Evolutionary conservation across 2,113 vertebrate species (phyloP).

Genomic region (Hippocampus barbouri): DNA sequence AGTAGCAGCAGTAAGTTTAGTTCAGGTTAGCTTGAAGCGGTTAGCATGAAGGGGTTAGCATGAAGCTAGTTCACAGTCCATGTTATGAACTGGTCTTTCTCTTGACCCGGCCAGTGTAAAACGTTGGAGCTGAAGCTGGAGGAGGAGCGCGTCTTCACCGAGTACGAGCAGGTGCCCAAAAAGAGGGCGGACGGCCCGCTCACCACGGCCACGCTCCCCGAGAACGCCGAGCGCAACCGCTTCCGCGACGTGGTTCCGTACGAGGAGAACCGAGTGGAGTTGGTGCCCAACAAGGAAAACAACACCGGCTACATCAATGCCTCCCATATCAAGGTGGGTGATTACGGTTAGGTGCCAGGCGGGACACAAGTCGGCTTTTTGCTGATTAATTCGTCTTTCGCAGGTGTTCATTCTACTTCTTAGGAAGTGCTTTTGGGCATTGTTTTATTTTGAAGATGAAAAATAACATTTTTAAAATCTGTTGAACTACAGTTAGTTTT

Average conservation of each 20-base stretch:
- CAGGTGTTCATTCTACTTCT: too few species aligned
- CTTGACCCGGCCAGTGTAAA: conserved; percentile 75
- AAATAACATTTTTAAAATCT: too few species aligned
- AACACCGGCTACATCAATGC: conserved; percentile 93
- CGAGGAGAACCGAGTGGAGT: conserved; percentile 88
- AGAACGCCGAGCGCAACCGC: conserved; percentile 87
- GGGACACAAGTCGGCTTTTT: too few species aligned
- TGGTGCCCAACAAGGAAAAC: conserved; percentile 93
- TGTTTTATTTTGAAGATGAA: too few species aligned
- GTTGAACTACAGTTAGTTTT: too few species aligned
- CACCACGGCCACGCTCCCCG: conserved; percentile 81
- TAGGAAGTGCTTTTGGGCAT: too few species aligned
- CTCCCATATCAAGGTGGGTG: conserved; percentile 86
- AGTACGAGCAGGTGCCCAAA: conserved; percentile 91
- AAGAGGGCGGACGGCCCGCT: conserved; percentile 80
- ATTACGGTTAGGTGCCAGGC: too few species aligned
- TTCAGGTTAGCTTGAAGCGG: too few species aligned
- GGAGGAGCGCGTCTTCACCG: conserved; percentile 89
- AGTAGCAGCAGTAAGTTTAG: too few species aligned
- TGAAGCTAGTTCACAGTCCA: too few species aligned
- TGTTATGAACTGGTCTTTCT: background rate
- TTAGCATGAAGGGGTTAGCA: too few species aligned
- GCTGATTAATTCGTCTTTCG: too few species aligned
- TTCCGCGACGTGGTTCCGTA: conserved; percentile 88
- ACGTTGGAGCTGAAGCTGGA: conserved; percentile 83